Base-by-base conservation (phyloP, 2,888 invertebrate genomes). In the Eretmocerus hayati region DNA sequence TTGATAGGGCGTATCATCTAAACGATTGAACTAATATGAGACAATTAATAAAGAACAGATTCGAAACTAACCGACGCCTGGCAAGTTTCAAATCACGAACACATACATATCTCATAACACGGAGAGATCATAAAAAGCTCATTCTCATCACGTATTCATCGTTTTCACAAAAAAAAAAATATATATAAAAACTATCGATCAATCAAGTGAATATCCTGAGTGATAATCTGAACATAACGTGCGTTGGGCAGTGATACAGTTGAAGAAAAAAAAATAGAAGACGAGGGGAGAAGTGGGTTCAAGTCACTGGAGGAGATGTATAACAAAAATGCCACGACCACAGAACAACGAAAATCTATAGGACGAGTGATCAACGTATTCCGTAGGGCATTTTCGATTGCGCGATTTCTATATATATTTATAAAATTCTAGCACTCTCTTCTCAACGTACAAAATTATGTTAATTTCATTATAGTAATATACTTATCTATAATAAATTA, bases 271-370 rank as follows among this genome's bases (percentile, higher is more conserved):
- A 26, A 16, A 16, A 33, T 32, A 11, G 30, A 23, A 4, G 11
- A 32, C 13, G 22, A 37, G 15, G 42, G 32, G 23, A 20, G 22
- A 11, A 20, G 9, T 33, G 35, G 41, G 11, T 8, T 18, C 38
- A 58, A 71, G 71, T 67, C 67, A 63, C 56, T 69, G 71, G 68
- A 71, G 69, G 70, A 71, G 65, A 67, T 64, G 67, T 57, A 41
- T 42, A 9, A 15, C 5, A 38, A 47, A 51, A 54, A 54, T 52
- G 46, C 47, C 43, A 54, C 61, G 64, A 71, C 71, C 67, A 64
- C 65, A 63, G 60, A 55, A 57, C 64, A 62, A n/a, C n/a, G 56
- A 47, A 57, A 46, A 48, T 46, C 21, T 42, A 47, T 56, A 64
- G 61, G 62, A 62, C 58, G 61, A 59, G 58, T 46, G 35, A 50